These are phyloP conservation scores for Chrysodeixis includens DNA, from an alignment of 2,888 invertebrate genomes.

Conservation along the genomic window DNA sequence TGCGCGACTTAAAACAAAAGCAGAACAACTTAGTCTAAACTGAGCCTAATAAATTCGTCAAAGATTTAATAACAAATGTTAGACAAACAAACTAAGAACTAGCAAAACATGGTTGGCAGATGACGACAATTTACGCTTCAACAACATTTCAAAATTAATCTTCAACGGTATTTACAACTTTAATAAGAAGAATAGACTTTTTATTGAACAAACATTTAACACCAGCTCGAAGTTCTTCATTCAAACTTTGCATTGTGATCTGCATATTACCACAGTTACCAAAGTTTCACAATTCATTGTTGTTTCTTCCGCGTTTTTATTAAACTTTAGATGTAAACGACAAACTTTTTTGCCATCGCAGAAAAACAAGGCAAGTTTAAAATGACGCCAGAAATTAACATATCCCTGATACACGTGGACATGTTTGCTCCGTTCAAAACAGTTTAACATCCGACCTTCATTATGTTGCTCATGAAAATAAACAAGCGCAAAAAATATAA, in stretches of 20 bases:
- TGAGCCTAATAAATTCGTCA: neutral
- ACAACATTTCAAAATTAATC: neutral
- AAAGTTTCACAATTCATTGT: neutral
- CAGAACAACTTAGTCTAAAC: neutral
- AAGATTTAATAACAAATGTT: neutral
- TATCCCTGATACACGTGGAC: slow-evolving; percentile 3
- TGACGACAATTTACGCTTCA: neutral
- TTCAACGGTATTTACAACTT: neutral
- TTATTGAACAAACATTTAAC: neutral
- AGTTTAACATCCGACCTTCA: slow-evolving; percentile 10
- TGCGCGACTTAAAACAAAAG: neutral
- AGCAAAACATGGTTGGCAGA: neutral
- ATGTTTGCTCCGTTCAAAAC: slow-evolving; percentile 21
- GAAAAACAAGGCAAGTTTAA: neutral
- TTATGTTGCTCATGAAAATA: slow-evolving; percentile 16
- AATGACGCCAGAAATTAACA: slow-evolving; percentile 3
- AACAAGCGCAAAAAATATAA: slow-evolving; percentile 19
- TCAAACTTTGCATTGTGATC: neutral
- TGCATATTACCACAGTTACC: neutral
- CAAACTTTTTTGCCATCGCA: neutral
- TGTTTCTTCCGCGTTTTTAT: neutral
- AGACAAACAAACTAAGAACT: neutral
- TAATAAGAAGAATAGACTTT: too few relatives aligned
- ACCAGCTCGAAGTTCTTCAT: neutral
- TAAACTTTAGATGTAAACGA: neutral